Conservation (phyloP, 2,888 invertebrate genomes). For the Tillus elongatus region DNA sequence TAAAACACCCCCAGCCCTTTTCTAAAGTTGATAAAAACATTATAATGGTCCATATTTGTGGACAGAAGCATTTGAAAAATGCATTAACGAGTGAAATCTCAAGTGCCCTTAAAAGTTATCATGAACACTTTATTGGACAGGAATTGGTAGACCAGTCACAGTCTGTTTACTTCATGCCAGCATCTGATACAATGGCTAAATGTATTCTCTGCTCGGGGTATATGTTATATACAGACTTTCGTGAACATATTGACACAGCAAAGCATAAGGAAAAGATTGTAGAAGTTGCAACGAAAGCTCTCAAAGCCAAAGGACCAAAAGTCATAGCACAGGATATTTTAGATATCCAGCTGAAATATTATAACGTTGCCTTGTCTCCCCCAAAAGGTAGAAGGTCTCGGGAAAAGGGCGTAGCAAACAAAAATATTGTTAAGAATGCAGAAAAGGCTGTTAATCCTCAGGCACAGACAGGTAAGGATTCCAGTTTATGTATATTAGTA, state of each 20-base stretch:
- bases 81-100: constrained; percentile 13
- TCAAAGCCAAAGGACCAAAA: too few relatives aligned
- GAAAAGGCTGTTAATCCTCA: too few relatives aligned
- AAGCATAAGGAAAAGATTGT: too few relatives aligned
- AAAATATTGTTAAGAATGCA: too few relatives aligned
- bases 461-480: too few relatives aligned
- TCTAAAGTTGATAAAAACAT: constrained; percentile 19
- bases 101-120: constrained; percentile 23
- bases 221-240: constrained; percentile 13
- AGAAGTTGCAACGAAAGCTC: too few relatives aligned
- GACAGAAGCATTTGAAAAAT: constrained; percentile 25
- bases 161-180: constrained; percentile 29
- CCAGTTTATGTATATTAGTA: too few relatives aligned
- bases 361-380: too few relatives aligned
- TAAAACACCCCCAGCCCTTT: constrained; percentile 15
- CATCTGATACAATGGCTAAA: constrained; percentile 11
- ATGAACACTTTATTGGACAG: constrained; percentile 27
- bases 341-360: constrained; percentile 9
- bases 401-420: too few relatives aligned
- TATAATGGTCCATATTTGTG: constrained; percentile 26
- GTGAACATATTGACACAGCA: too few relatives aligned
- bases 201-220: constrained; percentile 23
- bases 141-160: constrained; percentile 29
- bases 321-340: too few relatives aligned
- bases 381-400: too few relatives aligned